A percentile compares a stretch with the other conserved stretches of the same genome.
These are phyloP conservation scores for Pangasius mekongensis DNA, from an alignment of 2,797 vertebrate genomes.

Conservation along the genomic window DNA sequence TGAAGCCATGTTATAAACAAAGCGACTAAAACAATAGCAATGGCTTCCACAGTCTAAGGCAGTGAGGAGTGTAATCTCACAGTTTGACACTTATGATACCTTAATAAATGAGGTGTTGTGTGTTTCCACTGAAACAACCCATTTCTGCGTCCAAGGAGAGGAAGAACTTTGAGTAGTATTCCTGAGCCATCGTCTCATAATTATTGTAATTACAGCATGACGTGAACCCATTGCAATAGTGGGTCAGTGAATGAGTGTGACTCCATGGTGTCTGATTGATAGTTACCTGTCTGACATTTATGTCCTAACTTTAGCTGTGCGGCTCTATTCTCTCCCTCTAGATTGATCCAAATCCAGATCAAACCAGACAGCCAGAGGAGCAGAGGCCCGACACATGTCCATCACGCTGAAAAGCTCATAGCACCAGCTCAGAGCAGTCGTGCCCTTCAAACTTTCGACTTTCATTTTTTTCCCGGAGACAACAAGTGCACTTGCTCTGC, in stretches of 20 bases:
- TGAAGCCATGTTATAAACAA: background rate
- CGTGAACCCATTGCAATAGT: background rate
- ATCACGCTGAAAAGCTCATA: constrained; percentile 84
- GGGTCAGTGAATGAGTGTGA: background rate
- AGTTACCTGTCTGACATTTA: background rate
- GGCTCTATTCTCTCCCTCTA: constrained; percentile 60
- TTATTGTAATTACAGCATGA: background rate
- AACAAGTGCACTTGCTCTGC: constrained; percentile 55
- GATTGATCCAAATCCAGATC: constrained; percentile 97
- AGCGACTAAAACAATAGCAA: background rate
- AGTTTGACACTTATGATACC: background rate
- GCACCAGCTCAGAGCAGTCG: constrained; percentile 60
- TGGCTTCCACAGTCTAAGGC: background rate
- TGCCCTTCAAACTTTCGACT: constrained; percentile 58
- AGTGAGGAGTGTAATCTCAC: background rate
- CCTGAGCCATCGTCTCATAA: background rate
- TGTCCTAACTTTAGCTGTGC: constrained; percentile 21
- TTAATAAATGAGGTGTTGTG: background rate
- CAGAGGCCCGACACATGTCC: constrained; percentile 88
- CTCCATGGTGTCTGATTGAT: constrained; percentile 2
- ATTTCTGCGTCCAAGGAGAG: background rate
- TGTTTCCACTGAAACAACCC: background rate
- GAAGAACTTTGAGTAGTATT: background rate
- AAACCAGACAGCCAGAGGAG: constrained; percentile 77
- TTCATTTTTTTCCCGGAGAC: constrained; percentile 69